A percentile compares a stretch with the other conserved stretches of the same genome.
phyloP scores from a whole-genome alignment of 2,113 vertebrate species.

The Podiceps cristatus region DNA sequence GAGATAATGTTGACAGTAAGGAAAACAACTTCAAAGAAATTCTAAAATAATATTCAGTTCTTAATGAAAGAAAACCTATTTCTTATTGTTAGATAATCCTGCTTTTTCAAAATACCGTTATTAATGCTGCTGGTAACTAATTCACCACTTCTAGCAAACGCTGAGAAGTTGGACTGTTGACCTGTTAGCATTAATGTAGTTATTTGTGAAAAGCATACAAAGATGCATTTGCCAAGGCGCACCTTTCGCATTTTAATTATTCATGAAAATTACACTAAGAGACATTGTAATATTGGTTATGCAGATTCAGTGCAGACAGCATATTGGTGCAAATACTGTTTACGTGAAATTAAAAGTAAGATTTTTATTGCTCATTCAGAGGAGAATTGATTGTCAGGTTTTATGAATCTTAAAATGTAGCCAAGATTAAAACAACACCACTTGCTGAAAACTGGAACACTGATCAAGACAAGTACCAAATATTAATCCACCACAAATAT shows the following conservation, averaged over 20 bases:
- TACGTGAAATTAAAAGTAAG: not conserved
- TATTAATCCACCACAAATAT: not conserved
- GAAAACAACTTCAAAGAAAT: not conserved
- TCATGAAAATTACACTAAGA: not conserved
- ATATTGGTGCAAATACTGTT: not conserved
- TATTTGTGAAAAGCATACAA: not conserved
- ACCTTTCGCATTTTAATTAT: slow-evolving; percentile 11
- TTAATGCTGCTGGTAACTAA: not conserved
- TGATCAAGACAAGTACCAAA: not conserved
- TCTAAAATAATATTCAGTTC: not conserved
- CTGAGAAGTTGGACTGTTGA: not conserved
- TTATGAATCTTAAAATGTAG: not conserved
- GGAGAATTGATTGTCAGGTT: not conserved
- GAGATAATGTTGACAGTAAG: not conserved
- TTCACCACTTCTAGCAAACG: not conserved
- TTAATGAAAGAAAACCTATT: not conserved
- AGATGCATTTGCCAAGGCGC: not conserved
- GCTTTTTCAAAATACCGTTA: not conserved
- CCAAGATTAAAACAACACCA: not conserved
- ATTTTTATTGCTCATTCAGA: not conserved
- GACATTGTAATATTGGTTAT: not conserved
- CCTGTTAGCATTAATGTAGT: not conserved
- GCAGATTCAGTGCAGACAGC: not conserved
- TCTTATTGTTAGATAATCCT: not conserved
- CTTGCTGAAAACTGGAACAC: not conserved